A percentile compares a stretch with the other conserved stretches of the same genome.
Evolutionary conservation across 30 jellyfish, hydroid and myxozoan species (phyloP).

Genomic region (Pelagia noctiluca): DNA sequence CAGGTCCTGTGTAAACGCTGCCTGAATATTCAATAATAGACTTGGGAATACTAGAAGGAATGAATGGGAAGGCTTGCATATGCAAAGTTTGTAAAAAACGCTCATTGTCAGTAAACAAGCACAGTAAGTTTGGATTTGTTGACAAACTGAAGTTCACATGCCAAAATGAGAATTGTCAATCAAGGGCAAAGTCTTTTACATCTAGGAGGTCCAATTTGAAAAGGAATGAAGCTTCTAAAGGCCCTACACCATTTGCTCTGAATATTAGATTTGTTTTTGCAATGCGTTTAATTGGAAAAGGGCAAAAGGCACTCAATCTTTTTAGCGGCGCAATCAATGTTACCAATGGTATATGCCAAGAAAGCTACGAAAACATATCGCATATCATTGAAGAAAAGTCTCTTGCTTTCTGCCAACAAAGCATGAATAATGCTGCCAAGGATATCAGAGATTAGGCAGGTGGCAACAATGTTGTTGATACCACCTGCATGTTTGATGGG

Average conservation of each 20-base stretch:
- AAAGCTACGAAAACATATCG: not conserved
- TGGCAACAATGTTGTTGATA: conserved; percentile 2
- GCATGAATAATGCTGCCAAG: conserved; percentile 25
- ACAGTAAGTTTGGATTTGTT: conserved; percentile 15
- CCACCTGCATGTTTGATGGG: conserved; percentile 40
- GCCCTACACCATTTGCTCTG: conserved; percentile 17
- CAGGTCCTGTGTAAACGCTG: too few relatives aligned
- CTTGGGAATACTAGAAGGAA: not conserved
- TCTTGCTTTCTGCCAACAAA: not conserved
- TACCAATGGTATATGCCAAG: conserved; percentile 1
- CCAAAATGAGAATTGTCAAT: conserved; percentile 2
- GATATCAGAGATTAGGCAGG: conserved; percentile 6
- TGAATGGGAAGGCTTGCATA: not conserved
- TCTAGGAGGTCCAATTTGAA: conserved; percentile 20
- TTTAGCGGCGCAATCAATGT: conserved; percentile 4
- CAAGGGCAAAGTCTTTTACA: conserved; percentile 18
- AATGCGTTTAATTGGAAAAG: conserved; percentile 25
- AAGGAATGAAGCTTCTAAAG: conserved; percentile 15
- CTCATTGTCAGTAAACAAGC: not conserved
- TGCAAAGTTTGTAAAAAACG: conserved; percentile 13
- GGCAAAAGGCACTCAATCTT: not conserved
- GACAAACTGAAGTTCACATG: conserved; percentile 2
- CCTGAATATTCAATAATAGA: conserved; percentile 12
- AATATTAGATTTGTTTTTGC: not conserved
- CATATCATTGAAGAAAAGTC: not conserved